These are phyloP conservation scores for Rhorus exstirpatorius DNA, from an alignment of 2,888 invertebrate genomes.

Conservation along the genomic window DNA sequence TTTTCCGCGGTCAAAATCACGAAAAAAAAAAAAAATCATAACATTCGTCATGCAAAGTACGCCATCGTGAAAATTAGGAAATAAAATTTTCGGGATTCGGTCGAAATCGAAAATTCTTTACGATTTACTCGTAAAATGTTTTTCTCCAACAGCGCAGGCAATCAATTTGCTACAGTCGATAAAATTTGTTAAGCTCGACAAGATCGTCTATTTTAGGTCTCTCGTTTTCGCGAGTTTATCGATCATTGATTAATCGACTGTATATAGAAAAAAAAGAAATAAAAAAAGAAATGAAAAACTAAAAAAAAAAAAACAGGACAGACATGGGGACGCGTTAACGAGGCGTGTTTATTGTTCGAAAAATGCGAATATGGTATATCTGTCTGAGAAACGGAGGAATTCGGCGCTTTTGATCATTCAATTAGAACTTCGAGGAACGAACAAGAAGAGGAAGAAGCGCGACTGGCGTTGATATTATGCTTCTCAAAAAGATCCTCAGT, in stretches of 20 bases:
- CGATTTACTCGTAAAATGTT: neutral
- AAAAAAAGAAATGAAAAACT: neutral
- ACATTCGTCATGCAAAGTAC: too few species aligned
- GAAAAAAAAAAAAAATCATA: constrained; percentile 1
- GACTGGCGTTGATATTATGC: constrained; percentile 70
- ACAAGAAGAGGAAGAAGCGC: constrained; percentile 38
- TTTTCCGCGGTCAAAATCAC: too few species aligned
- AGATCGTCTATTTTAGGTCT: neutral
- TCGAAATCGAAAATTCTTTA: too few species aligned
- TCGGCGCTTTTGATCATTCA: constrained; percentile 74
- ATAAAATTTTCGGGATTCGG: neutral
- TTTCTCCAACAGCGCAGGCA: neutral
- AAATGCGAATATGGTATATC: constrained; percentile 55
- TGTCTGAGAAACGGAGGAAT: constrained; percentile 56
- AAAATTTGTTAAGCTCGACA: constrained; percentile 5
- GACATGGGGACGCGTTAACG: constrained; percentile 57
- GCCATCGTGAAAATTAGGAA: too few species aligned
- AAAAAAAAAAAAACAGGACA: neutral
- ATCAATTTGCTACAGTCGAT: constrained; percentile 3
- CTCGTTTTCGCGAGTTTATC: neutral
- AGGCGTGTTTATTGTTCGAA: constrained; percentile 72
- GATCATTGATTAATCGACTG: constrained; percentile 26
- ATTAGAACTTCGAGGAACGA: constrained; percentile 67
- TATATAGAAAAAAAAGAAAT: neutral
- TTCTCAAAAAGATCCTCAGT: constrained; percentile 23